Evolutionary conservation across 2,113 vertebrate species (phyloP), one percentile per base, ranked within the genome.

Genomic region (Trematomus loennbergii): DNA sequence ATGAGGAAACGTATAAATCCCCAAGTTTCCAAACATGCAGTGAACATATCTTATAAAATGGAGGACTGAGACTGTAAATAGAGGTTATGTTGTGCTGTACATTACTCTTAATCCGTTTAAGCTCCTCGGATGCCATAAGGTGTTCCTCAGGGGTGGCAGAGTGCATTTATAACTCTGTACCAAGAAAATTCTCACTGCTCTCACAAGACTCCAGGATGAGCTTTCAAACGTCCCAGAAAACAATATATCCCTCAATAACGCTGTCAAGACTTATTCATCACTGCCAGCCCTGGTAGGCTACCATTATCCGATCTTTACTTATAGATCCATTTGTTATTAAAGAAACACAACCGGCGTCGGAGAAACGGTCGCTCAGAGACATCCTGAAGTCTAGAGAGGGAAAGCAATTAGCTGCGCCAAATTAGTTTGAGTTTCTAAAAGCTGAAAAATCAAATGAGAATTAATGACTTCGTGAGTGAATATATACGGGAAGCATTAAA

Each of bases 171-270:
- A 69, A 68, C 58, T 72, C 16, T 63, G 33, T 63, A 59, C 15
- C 1, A 8, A 43, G 20, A 20, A 4, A 80, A 12, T 33, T 70
- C 86, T 85, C 87, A 15, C 59, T 8, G 59, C 61, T 52, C 65
- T 76, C 73, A 80, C 67, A 81, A 52, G 63, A 57, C 77, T 75
- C 36, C 11, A 58, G 67, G 36, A 82, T 82, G 61, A 83, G 79
- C 85, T 54, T 69, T 66, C 81, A 53, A 66, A 53, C 25, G 12
- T 74, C 68, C 59, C 67, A 68, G 82, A 90, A 89, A 88, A 90
- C 87, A 92, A 91, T 89, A 89, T 53, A 83, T 86, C 75, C 65
- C 81, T 91, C 91, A 89, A 90, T 89, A 90, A 81, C 63, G 4
- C 81, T 87, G 93, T 84, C 89, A 87, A 58, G 67, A 55, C 59